Evolutionary conservation across 2,888 invertebrate species (phyloP).

Genomic region (Cheilosia vulpina): DNA sequence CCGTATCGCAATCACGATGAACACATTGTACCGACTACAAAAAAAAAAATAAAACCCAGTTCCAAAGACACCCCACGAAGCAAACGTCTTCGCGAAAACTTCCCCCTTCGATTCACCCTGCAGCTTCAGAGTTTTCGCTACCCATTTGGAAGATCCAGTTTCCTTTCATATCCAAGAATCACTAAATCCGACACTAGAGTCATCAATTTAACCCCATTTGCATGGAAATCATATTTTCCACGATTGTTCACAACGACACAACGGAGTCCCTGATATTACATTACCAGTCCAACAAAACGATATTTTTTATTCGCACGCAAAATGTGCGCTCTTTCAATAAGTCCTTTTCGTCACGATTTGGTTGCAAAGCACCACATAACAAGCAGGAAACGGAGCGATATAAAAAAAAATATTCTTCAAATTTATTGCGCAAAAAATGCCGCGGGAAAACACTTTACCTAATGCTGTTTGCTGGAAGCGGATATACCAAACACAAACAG

Average conservation of each 20-base stretch:
- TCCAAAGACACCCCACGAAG: too few species aligned
- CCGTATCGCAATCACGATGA: too few species aligned
- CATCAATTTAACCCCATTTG: constrained; percentile 48
- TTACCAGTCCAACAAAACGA: not conserved
- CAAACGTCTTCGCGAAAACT: not conserved
- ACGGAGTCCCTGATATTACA: constrained; percentile 19
- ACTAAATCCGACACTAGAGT: constrained; percentile 18
- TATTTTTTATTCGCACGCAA: not conserved
- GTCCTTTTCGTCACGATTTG: constrained; percentile 29
- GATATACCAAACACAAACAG: not conserved
- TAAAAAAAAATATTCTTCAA: not conserved
- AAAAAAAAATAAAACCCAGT: too few species aligned
- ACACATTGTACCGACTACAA: too few species aligned
- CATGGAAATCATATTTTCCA: constrained; percentile 50
- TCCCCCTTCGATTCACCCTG: not conserved
- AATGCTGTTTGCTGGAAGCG: constrained; percentile 8
- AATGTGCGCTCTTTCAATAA: constrained; percentile 23
- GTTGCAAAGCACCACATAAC: constrained; percentile 15
- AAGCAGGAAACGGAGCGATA: constrained; percentile 18
- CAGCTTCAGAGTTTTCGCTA: not conserved
- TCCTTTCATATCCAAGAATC: constrained; percentile 22
- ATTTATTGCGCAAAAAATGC: constrained; percentile 10
- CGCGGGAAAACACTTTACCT: constrained; percentile 31
- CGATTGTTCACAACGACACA: constrained; percentile 22
- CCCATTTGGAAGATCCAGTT: constrained; percentile 23